Evolutionary conservation across 2,113 vertebrate species (phyloP), one percentile per base, ranked within the genome.

Genomic region (Tychaedon coryphoeus): DNA sequence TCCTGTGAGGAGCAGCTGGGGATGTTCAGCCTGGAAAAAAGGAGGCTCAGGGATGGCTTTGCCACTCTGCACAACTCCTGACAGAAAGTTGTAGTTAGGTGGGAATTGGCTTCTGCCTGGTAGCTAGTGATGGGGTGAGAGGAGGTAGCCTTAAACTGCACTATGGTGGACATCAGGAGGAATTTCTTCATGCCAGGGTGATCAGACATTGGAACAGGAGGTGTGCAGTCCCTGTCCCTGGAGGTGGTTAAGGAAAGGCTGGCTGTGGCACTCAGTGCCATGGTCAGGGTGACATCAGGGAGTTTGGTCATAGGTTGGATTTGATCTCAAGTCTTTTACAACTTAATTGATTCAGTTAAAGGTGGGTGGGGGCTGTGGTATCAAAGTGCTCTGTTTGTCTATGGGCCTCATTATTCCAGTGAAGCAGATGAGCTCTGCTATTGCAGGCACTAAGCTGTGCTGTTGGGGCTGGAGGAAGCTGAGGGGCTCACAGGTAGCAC

Each of bases 321-420:
- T 51, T 9, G 28, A 29, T 58, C 33, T 29, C 28, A 5, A 15
- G 28, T 51, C 19, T 50, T 43, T 73, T 74, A 23, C 28, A 66
- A 4, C 10, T 4, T 25, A 14, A 25, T 20, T 29, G 15, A 6
- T 20, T 50, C 16, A 15, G 6, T n/a, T 16, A n/a, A 29, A 40
- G 40, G 47, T 67, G 28, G 14, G 7, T 6, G 56, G 22, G 22
- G 6, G 6, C 5, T 5, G 11, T 5, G 19, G 29, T 28, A 2
- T 31, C 3, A 6, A 24, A 47, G 31, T 2, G 2, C 9, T 6
- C 15, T 0, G 2, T 66, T 57, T 78, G 23, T 29, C 5, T 51
- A 0, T 5, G 6, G 38, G n/a, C 28, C 3, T 18, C 10, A 25
- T 81, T 54, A 3, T 23, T 57, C 6, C 1, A 4, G 34, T 10